Percentiles rank a stretch among this genome's conserved stretches.
Evolutionary conservation across 2,113 vertebrate genomes (phyloP).

Genomic region (Conger conger): DNA sequence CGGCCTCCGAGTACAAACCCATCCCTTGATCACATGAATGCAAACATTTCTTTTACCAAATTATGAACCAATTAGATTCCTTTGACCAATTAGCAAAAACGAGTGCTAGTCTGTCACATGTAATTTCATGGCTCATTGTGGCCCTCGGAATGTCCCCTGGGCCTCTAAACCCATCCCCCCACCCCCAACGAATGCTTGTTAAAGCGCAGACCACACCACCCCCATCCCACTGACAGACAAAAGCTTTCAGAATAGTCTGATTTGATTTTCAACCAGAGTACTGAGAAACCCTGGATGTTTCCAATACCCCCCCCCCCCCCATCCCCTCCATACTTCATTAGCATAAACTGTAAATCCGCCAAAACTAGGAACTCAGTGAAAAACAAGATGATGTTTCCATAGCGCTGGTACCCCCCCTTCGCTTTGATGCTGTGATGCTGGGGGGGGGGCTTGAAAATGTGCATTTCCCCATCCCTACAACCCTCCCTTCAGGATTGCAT

Average conservation of each 20-base stretch:
- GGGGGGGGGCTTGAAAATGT: not conserved
- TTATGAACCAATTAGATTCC: conserved; percentile 59
- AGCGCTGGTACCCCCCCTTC: not conserved
- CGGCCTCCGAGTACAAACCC: conserved; percentile 32
- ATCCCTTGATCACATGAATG: conserved; percentile 39
- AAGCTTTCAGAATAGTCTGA: not conserved
- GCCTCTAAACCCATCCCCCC: conserved; percentile 36
- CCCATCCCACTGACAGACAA: conserved; percentile 1
- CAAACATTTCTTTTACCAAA: conserved; percentile 25
- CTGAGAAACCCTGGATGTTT: conserved; percentile 1
- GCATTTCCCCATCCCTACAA: not conserved
- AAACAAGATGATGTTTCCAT: not conserved
- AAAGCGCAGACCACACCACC: not conserved
- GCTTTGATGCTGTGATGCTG: not conserved
- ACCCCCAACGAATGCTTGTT: conserved; percentile 31
- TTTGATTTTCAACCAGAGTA: conserved; percentile 24
- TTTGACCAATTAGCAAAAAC: conserved; percentile 70
- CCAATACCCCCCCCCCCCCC: not conserved
- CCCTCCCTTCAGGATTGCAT: not conserved
- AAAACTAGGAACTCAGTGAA: not conserved
- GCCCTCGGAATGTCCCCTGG: conserved; percentile 33
- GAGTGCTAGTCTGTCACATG: conserved; percentile 58
- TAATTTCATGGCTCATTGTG: conserved; percentile 53
- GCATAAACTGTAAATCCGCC: not conserved
- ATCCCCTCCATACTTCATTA: not conserved